These are phyloP conservation scores for Echiichthys vipera DNA, from an alignment of 2,797 vertebrate species.

Conservation along the genomic window DNA sequence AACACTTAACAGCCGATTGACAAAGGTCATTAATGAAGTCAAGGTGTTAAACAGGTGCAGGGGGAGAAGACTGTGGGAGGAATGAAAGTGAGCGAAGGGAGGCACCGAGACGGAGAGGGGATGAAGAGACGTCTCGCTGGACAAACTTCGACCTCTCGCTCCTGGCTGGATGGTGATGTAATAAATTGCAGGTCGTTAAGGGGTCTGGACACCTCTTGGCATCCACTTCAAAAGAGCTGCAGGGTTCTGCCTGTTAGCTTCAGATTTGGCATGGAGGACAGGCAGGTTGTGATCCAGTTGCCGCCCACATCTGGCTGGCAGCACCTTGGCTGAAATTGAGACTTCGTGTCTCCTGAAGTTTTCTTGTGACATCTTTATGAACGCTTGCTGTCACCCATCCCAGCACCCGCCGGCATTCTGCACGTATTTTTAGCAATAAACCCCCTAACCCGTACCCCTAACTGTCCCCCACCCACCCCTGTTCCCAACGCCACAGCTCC, in stretches of 20 bases:
- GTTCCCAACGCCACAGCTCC: conserved; percentile 42
- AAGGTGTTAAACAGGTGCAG: conserved; percentile 85
- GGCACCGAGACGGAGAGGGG: conserved; percentile 36
- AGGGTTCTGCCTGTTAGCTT: conserved; percentile 82
- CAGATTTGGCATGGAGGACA: conserved; percentile 74
- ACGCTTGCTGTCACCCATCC: conserved; percentile 73
- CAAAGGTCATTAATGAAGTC: conserved; percentile 75
- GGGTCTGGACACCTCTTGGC: conserved; percentile 83
- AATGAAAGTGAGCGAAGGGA: conserved; percentile 42
- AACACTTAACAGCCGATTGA: conserved; percentile 80
- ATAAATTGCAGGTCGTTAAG: conserved; percentile 87
- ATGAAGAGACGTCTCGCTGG: conserved; percentile 69
- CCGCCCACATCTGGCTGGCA: conserved; percentile 87
- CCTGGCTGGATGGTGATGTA: conserved; percentile 73
- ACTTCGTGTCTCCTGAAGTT: conserved; percentile 85
- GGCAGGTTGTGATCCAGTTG: conserved; percentile 71
- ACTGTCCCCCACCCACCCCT: conserved; percentile 37
- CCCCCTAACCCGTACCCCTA: conserved; percentile 35
- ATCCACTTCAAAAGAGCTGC: conserved; percentile 81
- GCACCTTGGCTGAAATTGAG: conserved; percentile 85
- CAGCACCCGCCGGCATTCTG: conserved; percentile 51
- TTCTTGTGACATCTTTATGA: conserved; percentile 88
- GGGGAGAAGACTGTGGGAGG: conserved; percentile 47
- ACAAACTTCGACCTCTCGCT: conserved; percentile 79
- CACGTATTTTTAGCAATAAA: conserved; percentile 52